Evolutionary conservation across 1,140 invertebrate genomes (phyloP).

Genomic region (Trichogramma pretiosum): DNA sequence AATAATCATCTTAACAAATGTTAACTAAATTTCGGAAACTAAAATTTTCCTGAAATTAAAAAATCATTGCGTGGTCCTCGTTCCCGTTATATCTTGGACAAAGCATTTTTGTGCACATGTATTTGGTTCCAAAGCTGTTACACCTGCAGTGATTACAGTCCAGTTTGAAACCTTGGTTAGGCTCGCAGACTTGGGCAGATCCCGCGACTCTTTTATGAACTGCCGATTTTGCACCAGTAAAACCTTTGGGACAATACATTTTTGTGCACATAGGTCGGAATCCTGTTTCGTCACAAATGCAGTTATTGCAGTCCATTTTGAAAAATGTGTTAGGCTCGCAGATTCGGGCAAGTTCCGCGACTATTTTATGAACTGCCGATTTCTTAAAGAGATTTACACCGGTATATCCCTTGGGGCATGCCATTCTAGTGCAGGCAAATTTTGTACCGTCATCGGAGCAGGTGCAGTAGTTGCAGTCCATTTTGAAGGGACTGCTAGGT

Average conservation of each 20-base stretch:
- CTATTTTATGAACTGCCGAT: too few relatives aligned
- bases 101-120: neutral
- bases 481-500: neutral
- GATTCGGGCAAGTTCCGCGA: too few relatives aligned
- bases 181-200: neutral
- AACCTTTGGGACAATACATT: too few relatives aligned
- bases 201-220: too few relatives aligned
- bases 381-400: neutral
- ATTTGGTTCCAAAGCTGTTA: neutral
- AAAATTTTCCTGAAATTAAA: too few relatives aligned
- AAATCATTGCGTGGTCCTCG: neutral
- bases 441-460: neutral
- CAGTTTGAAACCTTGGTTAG: neutral
- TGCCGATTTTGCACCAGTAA: too few relatives aligned
- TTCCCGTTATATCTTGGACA: neutral
- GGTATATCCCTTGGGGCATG: neutral
- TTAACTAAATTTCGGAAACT: too few relatives aligned
- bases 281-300: neutral
- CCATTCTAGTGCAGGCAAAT: slow-evolving; percentile 7
- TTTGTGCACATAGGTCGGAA: neutral
- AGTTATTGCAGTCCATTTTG: neutral
- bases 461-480: slow-evolving; percentile 2
- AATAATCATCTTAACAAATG: neutral
- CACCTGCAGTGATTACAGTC: neutral
- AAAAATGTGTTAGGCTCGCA: neutral